These are phyloP conservation scores for Spongilla lacustris DNA, from an alignment of 37 sponge, comb jelly and placozoan species.

Conservation along the genomic window DNA sequence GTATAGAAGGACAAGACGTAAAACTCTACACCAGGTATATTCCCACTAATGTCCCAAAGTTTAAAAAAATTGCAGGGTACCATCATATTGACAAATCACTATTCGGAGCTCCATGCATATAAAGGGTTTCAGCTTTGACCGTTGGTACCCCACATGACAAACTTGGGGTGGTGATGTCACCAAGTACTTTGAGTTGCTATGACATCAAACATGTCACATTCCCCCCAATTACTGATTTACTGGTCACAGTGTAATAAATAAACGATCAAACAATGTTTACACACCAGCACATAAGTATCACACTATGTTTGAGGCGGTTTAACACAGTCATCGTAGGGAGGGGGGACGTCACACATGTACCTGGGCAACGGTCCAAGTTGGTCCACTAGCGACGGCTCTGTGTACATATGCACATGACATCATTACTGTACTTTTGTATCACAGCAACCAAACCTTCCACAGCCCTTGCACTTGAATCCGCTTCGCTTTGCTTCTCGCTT, in stretches of 20 bases:
- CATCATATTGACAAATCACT: too few species aligned
- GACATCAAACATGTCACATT: too few species aligned
- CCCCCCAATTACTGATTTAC: too few species aligned
- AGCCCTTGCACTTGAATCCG: neutral
- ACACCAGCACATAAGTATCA: neutral
- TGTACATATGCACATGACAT: neutral
- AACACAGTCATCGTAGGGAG: neutral
- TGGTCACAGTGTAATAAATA: neutral
- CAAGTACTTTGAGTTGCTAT: too few species aligned
- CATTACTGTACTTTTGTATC: neutral
- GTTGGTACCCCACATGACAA: too few species aligned
- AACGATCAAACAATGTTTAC: neutral
- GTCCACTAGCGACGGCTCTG: neutral
- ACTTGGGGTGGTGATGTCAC: too few species aligned
- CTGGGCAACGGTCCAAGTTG: neutral
- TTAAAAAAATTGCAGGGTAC: too few species aligned
- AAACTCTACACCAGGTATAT: too few species aligned
- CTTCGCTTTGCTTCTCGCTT: neutral
- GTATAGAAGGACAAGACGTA: too few species aligned
- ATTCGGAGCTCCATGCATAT: too few species aligned
- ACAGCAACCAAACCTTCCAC: neutral
- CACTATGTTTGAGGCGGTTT: neutral
- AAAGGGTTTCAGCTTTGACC: too few species aligned
- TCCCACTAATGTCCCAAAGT: too few species aligned
- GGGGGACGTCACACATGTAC: neutral